Evolutionary conservation across 2,888 invertebrate genomes (phyloP).

Genomic region (Gryllus longicercus): DNA sequence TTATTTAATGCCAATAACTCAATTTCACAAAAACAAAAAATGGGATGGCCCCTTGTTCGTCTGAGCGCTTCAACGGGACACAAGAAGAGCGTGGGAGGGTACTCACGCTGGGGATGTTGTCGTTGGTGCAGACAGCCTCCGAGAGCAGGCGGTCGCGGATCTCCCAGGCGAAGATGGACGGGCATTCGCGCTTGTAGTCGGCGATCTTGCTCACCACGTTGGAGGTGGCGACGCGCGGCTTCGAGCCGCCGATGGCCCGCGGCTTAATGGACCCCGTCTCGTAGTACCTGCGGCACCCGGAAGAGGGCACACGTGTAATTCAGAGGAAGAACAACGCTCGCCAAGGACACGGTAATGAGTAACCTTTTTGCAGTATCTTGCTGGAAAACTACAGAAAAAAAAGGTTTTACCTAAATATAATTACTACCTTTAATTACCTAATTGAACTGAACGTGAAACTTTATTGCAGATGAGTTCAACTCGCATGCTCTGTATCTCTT

Average conservation of each 20-base stretch:
- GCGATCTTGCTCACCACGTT: constrained; percentile 94
- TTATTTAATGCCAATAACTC: no score
- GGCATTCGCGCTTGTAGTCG: constrained; percentile 94
- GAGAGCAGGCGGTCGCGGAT: constrained; percentile 90
- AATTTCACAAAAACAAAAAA: no score
- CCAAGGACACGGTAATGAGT: no score
- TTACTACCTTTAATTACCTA: no score
- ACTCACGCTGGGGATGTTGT: constrained; percentile 98
- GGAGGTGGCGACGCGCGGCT: constrained; percentile 91
- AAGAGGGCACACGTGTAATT: no score
- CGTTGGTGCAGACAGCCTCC: constrained; percentile 94
- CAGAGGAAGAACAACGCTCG: no score
- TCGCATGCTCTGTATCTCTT: no score
- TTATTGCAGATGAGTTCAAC: no score
- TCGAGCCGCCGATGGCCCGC: constrained; percentile 94
- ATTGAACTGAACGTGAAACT: no score
- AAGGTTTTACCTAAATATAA: no score
- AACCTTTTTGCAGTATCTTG: no score
- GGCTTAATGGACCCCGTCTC: constrained; percentile 97
- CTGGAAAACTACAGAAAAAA: no score
- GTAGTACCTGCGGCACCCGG: constrained; percentile 69
- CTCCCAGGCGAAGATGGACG: constrained; percentile 98
- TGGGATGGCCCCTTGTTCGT: neutral
- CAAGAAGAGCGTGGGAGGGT: constrained; percentile 37
- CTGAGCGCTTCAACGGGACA: neutral